A percentile compares a stretch with the other conserved stretches of the same genome.
phyloP scores from a whole-genome alignment of 1,140 invertebrate genomes.

The Apis cerana region DNA sequence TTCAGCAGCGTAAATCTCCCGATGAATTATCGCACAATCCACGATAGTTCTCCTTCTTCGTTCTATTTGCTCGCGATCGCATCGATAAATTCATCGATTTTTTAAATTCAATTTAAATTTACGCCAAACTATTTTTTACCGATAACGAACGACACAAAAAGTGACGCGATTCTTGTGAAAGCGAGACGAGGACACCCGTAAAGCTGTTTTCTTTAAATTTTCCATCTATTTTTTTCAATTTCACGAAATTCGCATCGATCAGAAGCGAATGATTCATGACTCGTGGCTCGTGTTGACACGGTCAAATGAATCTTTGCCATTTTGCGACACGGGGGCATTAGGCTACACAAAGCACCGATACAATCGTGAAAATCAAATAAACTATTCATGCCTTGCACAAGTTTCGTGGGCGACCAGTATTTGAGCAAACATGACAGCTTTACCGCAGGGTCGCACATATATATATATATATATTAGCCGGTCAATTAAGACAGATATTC shows the following conservation, averaged over 20 bases:
- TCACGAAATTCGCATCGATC: too few relatives aligned
- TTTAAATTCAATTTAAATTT: not conserved
- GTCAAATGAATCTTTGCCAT: not conserved
- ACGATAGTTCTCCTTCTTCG: not conserved
- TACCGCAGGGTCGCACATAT: not conserved
- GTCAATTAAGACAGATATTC: not conserved
- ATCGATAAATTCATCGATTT: not conserved
- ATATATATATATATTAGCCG: not conserved
- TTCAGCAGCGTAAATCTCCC: not conserved
- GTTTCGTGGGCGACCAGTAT: not conserved
- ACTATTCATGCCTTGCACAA: not conserved
- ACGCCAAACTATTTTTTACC: not conserved
- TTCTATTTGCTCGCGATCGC: not conserved
- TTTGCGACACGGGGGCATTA: not conserved
- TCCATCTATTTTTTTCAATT: too few relatives aligned
- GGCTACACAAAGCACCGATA: not conserved
- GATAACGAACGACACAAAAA: too few relatives aligned
- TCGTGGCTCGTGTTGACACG: too few relatives aligned
- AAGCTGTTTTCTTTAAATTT: too few relatives aligned
- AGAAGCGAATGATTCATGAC: not conserved
- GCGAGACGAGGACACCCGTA: too few relatives aligned
- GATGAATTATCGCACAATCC: not conserved
- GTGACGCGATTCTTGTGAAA: too few relatives aligned
- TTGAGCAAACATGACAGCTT: slow-evolving; percentile 4
- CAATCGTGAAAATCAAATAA: slow-evolving; percentile 29